Conservation (phyloP, 2,797 vertebrate genomes). For the Tragelaphus eurycerus region DNA sequence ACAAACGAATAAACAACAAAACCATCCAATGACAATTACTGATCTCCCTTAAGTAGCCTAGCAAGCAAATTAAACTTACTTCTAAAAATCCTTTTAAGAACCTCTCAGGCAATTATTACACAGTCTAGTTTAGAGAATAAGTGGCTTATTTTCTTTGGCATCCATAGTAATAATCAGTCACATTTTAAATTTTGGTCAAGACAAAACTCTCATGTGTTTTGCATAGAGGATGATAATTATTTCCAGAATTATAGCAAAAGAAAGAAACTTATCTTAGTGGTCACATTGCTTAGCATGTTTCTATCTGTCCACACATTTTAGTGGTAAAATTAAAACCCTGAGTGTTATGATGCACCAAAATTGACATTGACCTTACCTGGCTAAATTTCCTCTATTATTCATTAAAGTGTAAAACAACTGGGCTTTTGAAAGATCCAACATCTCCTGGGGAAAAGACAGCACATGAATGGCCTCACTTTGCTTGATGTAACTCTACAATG, state of each 20-base stretch:
- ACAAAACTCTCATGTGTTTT: background rate
- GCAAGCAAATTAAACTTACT: background rate
- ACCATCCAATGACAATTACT: background rate
- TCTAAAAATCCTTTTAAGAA: background rate
- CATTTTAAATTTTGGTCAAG: background rate
- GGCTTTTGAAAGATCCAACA: accelerated
- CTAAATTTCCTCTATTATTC: background rate
- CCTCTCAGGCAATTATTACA: background rate
- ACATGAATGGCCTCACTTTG: background rate
- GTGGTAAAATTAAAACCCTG: background rate
- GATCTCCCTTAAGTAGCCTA: background rate
- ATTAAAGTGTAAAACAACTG: background rate
- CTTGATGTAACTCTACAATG: background rate
- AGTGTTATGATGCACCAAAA: background rate
- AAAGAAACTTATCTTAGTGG: background rate
- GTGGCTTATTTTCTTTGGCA: background rate
- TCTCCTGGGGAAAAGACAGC: background rate
- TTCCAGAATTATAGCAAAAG: background rate
- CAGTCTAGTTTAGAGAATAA: background rate
- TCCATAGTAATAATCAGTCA: background rate
- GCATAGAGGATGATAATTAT: background rate
- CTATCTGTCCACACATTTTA: no score
- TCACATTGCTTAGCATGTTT: no score
- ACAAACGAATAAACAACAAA: background rate
- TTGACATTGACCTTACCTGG: background rate